A percentile compares a stretch with the other conserved stretches of the same genome.
Conservation (phyloP, 2,797 vertebrate genomes). For the Apogon talboti region DNA sequence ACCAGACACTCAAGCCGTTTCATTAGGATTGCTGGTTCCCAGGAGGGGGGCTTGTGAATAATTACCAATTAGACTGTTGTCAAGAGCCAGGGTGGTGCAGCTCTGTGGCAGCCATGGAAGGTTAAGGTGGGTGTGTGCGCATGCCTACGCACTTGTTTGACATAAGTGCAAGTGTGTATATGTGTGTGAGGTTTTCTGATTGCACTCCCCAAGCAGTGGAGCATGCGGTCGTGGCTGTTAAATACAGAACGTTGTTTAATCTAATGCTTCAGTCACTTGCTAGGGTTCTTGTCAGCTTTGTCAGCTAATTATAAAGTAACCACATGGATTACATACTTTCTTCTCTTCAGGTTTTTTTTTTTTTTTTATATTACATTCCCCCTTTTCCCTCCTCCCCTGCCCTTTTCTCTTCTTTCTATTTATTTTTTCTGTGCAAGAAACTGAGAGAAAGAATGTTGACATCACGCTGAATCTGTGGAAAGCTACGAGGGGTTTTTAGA, state of each 20-base stretch:
- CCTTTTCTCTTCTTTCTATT: background rate
- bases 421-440: background rate
- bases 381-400: background rate
- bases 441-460: slow-evolving; percentile 17
- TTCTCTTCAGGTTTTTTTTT: slow-evolving; percentile 9
- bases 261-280: slow-evolving; percentile 74
- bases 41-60: slow-evolving; percentile 63
- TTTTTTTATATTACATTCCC: slow-evolving; percentile 8
- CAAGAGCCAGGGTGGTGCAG: slow-evolving; percentile 61
- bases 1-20: slow-evolving; percentile 66
- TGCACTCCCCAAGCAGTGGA: slow-evolving; percentile 77
- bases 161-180: slow-evolving; percentile 33
- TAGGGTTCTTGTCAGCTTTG: slow-evolving; percentile 85
- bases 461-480: background rate
- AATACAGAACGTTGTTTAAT: slow-evolving; percentile 83
- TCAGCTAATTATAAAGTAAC: slow-evolving; percentile 87
- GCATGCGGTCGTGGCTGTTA: slow-evolving; percentile 77
- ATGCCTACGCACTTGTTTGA: slow-evolving; percentile 48
- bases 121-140: slow-evolving; percentile 45
- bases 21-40: slow-evolving; percentile 74
- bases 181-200: slow-evolving; percentile 59
- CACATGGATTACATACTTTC: slow-evolving; percentile 52
- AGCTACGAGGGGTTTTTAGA: slow-evolving; percentile 25
- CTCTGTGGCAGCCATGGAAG: slow-evolving; percentile 47
- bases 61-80: slow-evolving; percentile 81